A percentile compares a stretch with the other conserved stretches of the same genome.
Conservation (phyloP, 1,140 invertebrate genomes). For the Ganaspis sp. region DNA sequence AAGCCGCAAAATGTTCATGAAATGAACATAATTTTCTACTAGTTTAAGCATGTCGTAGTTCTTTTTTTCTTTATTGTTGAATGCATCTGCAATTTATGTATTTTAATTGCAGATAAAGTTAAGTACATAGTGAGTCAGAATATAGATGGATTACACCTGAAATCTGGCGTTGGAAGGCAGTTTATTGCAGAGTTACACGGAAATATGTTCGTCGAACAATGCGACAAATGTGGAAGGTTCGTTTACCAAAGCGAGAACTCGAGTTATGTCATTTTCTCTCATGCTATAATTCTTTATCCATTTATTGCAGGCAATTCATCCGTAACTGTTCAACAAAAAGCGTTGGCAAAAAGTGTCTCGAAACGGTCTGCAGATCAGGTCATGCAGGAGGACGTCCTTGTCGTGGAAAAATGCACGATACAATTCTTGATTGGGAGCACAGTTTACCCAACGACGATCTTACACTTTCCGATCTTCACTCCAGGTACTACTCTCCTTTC, state of each 20-base stretch:
- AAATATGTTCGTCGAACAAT: conserved; percentile 98
- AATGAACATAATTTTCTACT: too few species aligned
- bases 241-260: conserved; percentile 10
- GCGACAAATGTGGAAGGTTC: conserved; percentile 92
- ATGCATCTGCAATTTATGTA: conserved; percentile 11
- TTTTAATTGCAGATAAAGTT: conserved; percentile 79
- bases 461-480: conserved; percentile 89
- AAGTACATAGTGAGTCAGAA: conserved; percentile 97
- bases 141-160: conserved; percentile 97
- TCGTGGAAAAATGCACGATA: conserved; percentile 92
- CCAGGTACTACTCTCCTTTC: conserved; percentile 79
- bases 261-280: conserved; percentile 37
- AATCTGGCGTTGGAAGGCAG: conserved; percentile 88
- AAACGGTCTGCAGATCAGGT: conserved; percentile 83
- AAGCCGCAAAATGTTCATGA: too few species aligned
- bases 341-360: conserved; percentile 93
- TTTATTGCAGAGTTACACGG: conserved; percentile 96
- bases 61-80: too few species aligned
- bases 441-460: conserved; percentile 94
- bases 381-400: conserved; percentile 82
- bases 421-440: conserved; percentile 99
- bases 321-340: conserved; percentile 86
- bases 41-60: too few species aligned
- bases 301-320: conserved; percentile 86
- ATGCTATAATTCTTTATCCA: conserved; percentile 38